Evolutionary conservation across 2,888 invertebrate species (phyloP).

Genomic region (Lithophane leautieri): DNA sequence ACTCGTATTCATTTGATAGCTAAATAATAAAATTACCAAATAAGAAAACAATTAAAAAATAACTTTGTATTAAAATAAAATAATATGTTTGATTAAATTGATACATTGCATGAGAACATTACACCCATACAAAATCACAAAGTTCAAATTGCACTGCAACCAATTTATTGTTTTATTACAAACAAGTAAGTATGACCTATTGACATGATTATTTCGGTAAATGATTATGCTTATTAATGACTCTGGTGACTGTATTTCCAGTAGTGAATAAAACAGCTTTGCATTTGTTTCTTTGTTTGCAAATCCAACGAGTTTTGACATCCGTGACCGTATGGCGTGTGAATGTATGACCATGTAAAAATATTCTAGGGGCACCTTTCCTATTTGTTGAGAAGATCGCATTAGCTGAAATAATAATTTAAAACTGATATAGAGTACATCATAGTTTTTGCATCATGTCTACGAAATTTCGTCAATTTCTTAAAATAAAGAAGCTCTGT

Average conservation of each 20-base stretch:
- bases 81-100: too few relatives aligned
- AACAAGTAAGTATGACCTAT: too few relatives aligned
- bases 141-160: neutral
- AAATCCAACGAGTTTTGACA: conserved; percentile 6
- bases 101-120: too few relatives aligned
- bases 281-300: conserved; percentile 6
- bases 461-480: neutral
- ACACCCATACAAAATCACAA: too few relatives aligned
- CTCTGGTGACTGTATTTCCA: neutral
- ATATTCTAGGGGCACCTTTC: conserved; percentile 4
- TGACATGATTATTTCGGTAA: neutral
- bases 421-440: neutral
- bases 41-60: too few relatives aligned
- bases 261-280: conserved; percentile 1
- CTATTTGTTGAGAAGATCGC: neutral
- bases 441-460: neutral
- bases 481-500: neutral
- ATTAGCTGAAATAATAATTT: neutral
- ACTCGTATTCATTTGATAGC: too few relatives aligned
- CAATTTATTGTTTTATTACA: neutral
- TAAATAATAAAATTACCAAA: too few relatives aligned
- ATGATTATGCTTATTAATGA: conserved; percentile 13
- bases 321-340: conserved; percentile 5
- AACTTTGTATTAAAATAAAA: too few relatives aligned
- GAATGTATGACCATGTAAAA: conserved; percentile 5